Evolutionary conservation across 2,797 vertebrate genomes (phyloP).

Genomic region (Cirrhinus mrigala): DNA sequence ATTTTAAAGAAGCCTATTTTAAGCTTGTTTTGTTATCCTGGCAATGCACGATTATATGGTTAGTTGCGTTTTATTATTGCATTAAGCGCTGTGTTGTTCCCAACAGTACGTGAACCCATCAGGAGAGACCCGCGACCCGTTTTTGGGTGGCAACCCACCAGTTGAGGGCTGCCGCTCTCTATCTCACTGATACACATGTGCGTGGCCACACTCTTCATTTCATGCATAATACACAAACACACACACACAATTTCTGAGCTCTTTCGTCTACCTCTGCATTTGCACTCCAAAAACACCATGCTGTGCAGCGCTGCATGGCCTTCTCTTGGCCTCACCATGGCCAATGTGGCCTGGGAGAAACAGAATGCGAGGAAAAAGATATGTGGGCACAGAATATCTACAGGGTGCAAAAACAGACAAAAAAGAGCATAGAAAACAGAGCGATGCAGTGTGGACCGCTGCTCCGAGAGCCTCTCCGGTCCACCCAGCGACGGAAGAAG

Average conservation of each 20-base stretch:
- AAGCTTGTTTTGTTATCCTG: neutral
- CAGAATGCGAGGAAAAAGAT: conserved; percentile 44
- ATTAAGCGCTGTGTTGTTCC: neutral
- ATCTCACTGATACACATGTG: conserved; percentile 4
- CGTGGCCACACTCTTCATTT: neutral
- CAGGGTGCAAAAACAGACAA: conserved; percentile 28
- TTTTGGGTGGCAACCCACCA: neutral
- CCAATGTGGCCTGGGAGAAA: conserved; percentile 45
- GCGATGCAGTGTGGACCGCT: neutral
- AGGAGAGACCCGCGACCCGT: neutral
- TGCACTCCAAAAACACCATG: conserved; percentile 54
- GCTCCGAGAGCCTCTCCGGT: conserved; percentile 8
- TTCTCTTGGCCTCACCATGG: conserved; percentile 21
- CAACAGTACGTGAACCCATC: neutral
- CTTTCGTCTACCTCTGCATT: conserved; percentile 20
- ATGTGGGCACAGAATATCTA: conserved; percentile 41
- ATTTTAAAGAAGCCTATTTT: neutral
- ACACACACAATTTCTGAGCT: conserved; percentile 14
- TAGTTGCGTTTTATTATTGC: neutral
- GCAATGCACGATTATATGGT: conserved; percentile 7
- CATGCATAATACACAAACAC: conserved; percentile 16
- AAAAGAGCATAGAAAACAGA: conserved; percentile 17
- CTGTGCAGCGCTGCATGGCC: conserved; percentile 36
- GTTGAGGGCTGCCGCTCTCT: neutral
- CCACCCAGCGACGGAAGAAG: neutral